phyloP scores from a whole-genome alignment of 2,113 vertebrate species.

The Gavia stellata region DNA sequence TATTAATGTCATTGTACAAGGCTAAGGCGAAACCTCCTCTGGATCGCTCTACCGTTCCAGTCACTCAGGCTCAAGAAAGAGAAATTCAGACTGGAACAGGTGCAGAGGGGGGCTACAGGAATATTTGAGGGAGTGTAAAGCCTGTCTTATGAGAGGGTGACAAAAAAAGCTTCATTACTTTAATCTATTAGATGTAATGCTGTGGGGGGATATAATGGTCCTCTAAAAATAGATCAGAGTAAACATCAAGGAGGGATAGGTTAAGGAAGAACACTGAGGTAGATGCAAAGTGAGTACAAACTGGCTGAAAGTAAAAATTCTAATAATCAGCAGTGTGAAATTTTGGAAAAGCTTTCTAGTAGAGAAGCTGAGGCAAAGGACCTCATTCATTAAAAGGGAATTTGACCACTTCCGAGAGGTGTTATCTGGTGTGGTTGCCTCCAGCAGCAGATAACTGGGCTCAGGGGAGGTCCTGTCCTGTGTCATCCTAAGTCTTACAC shows the following conservation, averaged over 20 bases:
- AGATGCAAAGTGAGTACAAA: neutral
- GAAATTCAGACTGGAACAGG: constrained; percentile 13
- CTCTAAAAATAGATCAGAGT: constrained; percentile 35
- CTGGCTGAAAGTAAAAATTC: neutral
- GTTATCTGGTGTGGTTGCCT: neutral
- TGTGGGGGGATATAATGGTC: neutral
- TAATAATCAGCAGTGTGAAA: neutral
- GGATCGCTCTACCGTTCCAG: neutral
- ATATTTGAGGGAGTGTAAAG: neutral
- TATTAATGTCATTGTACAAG: neutral
- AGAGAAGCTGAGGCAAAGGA: neutral
- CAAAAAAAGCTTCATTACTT: constrained; percentile 31
- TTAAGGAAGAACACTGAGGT: neutral
- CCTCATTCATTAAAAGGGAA: neutral
- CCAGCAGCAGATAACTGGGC: neutral
- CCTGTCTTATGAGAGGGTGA: neutral
- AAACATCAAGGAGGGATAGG: neutral
- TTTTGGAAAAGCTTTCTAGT: neutral
- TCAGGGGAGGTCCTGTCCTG: neutral
- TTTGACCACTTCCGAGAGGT: neutral
- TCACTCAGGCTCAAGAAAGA: neutral
- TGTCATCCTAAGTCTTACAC: neutral
- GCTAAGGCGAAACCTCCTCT: neutral
- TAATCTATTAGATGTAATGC: constrained; percentile 6
- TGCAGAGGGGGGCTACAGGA: neutral